Evolutionary conservation across 2,113 vertebrate genomes (phyloP).

Genomic region (Oryzias javanicus): DNA sequence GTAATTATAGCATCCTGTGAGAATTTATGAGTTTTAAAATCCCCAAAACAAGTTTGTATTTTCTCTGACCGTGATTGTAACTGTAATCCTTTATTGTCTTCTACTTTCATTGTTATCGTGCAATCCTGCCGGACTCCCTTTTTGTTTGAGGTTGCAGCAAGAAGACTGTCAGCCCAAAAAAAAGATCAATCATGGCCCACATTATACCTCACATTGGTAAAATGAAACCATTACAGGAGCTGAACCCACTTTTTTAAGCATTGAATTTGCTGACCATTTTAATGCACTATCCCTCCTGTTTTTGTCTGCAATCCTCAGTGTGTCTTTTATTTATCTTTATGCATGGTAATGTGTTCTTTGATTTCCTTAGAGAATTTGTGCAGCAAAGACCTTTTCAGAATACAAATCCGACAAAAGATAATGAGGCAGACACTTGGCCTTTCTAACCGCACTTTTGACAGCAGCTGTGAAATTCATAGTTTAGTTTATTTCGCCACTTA

Average conservation of each 20-base stretch:
- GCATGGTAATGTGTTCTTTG: not conserved
- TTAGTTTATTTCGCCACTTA: not conserved
- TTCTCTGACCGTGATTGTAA: too few species aligned
- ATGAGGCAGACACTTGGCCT: constrained; percentile 29
- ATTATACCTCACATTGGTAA: too few species aligned
- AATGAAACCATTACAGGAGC: too few species aligned
- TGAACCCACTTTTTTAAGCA: not conserved
- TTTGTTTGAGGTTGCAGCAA: too few species aligned
- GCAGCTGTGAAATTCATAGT: not conserved
- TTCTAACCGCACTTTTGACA: not conserved
- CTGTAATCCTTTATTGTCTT: too few species aligned
- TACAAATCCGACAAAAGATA: constrained; percentile 8
- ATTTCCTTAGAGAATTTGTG: constrained; percentile 30
- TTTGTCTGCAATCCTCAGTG: not conserved
- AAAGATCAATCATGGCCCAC: too few species aligned
- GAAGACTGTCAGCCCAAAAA: too few species aligned
- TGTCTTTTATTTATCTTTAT: constrained; percentile 10
- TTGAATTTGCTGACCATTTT: constrained; percentile 2
- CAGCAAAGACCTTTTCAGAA: not conserved
- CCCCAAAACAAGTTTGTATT: too few species aligned
- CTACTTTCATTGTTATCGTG: too few species aligned
- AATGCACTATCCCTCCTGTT: not conserved
- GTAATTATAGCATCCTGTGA: too few species aligned
- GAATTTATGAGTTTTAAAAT: too few species aligned
- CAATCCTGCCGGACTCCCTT: too few species aligned